phyloP scores from a whole-genome alignment of 2,113 vertebrate species.

The Scomber colias region DNA sequence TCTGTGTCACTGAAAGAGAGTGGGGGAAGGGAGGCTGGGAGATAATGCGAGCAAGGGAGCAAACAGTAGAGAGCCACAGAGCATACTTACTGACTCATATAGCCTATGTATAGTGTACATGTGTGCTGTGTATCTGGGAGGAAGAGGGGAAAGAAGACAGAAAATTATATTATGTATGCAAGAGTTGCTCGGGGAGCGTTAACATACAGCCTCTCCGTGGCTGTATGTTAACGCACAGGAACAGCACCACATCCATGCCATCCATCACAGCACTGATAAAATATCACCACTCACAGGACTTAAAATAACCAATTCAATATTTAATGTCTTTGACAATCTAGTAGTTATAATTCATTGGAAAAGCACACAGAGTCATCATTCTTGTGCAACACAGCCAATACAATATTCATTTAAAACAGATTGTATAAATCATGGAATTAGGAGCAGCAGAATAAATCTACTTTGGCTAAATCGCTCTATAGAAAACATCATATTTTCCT shows the following conservation, averaged over 20 bases:
- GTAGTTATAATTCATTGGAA: slow-evolving; percentile 39
- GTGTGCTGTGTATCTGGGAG: slow-evolving; percentile 56
- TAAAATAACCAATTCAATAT: slow-evolving; percentile 63
- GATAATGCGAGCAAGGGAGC: slow-evolving; percentile 74
- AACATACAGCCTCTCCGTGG: slow-evolving; percentile 18
- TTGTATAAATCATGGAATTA: slow-evolving; percentile 36
- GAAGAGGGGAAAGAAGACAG: slow-evolving; percentile 45
- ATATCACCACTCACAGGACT: slow-evolving; percentile 61
- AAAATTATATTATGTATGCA: slow-evolving; percentile 72
- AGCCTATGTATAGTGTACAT: slow-evolving; percentile 52
- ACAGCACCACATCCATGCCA: slow-evolving; percentile 34
- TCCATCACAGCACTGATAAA: slow-evolving; percentile 49
- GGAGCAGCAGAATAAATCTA: slow-evolving; percentile 21
- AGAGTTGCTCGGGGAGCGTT: slow-evolving; percentile 64
- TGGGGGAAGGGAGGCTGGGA: slow-evolving; percentile 79
- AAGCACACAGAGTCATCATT: slow-evolving; percentile 36
- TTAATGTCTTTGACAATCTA: slow-evolving; percentile 50
- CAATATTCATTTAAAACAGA: slow-evolving; percentile 47
- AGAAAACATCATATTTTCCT: neutral
- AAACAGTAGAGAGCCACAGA: slow-evolving; percentile 70
- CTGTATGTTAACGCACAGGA: slow-evolving; percentile 15
- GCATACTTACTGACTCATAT: slow-evolving; percentile 75
- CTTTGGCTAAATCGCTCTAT: slow-evolving; percentile 4
- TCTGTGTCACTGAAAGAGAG: slow-evolving; percentile 85
- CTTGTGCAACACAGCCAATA: slow-evolving; percentile 22